Evolutionary conservation across 2,888 invertebrate genomes (phyloP), one percentile per base, ranked within the genome.

Genomic region (Zygogramma bicolorata): DNA sequence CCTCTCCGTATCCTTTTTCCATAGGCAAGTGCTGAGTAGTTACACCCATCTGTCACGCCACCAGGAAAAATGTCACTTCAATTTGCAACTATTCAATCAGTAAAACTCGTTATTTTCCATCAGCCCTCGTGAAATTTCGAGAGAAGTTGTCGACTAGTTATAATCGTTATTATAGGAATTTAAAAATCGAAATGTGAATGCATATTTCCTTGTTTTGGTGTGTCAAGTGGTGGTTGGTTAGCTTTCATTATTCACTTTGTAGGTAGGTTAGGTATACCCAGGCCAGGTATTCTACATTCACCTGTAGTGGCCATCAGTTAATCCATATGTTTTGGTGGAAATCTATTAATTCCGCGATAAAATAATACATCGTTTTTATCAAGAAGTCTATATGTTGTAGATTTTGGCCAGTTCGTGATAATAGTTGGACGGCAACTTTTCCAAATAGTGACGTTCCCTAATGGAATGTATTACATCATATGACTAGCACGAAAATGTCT

Each of bases 1-100:
- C 88, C 79, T 87, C 89, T 85, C 85, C 89, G 90, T 91, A 90
- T 90, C 90, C 90, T 90, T 91, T 90, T 88, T 81, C 87, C 77
- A 74, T 73, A 73, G 70, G 57, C 68, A 74, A 73, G 60, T 71
- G 34, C 25, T 20, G 8, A 38, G n/a, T 70, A 76, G 83, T 83
- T 85, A 84, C 84, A 83, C 85, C 84, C 85, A 85, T 84, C 84
- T 84, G 85, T 84, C 85, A 84, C 79, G 79, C 76, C 79, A 80
- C 79, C 78, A 81, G 81, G 59, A 65, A 66, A 82, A 81, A 80
- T 79, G 80, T 81, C 80, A 79, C 72, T 76, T 73, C 62, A 63
- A 70, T 76, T 75, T 78, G 5, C n/a, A 53, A 53, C 13, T 42
- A 18, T 6, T n/a, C 42, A 18, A 42, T 42, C 5, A 15, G 27